Evolutionary conservation across 2,797 vertebrate species (phyloP), one percentile per base, ranked within the genome.

Genomic region (Lophotriccus pileatus): DNA sequence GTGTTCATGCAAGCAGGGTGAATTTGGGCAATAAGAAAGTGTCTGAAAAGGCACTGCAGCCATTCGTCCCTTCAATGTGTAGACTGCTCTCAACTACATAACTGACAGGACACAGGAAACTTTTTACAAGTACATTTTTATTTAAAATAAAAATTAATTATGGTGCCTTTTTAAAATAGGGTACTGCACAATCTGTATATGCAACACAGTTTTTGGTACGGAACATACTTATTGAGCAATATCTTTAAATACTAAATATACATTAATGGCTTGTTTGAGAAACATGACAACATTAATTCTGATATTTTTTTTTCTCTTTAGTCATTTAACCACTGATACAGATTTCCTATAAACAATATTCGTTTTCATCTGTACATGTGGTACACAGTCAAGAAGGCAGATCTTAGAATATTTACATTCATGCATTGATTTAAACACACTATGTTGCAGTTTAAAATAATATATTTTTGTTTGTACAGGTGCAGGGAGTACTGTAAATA

Each of bases 61-160:
- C 37, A 34, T 49, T 84, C n/a, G 19, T 50, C 32, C 32, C 24
- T 44, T 68, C 86, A 69, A 9, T 2, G 1, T 7, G 30, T 15
- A 64, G 47, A 30, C 32, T 28, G 7, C 10, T 88, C 72, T 82
- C 67, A 89, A 59, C 20, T 41, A 77, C 32, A 64, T 28, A 91
- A 73, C 49, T 1, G 12, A 94, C 82, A 77, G 73, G 46, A 44
- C 87, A 84, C 73, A 82, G 56, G 43, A 82, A 77, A 94, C 63
- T 93, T 97, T 98, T 98, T 96, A 98, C 94, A 98, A 98, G 97
- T 98, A 98, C 97, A 98, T 97, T 98, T 99, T 99, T 99, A 99
- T 99, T 99, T 98, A 99, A 99, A 99, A 99, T 99, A 99, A 99
- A 99, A 99, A 98, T 98, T 98, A 98, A 98, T 98, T 97, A 97